A percentile compares a stretch with the other conserved stretches of the same genome.
Conservation (phyloP, 1,140 invertebrate genomes). For the Magallana ariakensis region DNA sequence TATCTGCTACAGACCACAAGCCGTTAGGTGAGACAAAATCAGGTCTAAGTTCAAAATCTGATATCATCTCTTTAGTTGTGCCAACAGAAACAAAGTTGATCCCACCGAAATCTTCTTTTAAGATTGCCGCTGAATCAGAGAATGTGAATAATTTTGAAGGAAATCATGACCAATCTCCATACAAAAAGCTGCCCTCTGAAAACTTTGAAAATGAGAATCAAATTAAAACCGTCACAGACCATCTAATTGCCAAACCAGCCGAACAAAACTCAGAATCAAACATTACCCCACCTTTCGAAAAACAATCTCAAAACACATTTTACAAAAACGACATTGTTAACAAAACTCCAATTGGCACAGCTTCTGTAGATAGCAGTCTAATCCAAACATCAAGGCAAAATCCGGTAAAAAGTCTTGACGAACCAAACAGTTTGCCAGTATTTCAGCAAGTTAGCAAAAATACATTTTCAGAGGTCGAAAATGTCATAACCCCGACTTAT, state of each 20-base stretch:
- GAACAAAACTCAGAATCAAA: background rate
- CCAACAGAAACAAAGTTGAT: background rate
- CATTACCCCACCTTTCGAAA: background rate
- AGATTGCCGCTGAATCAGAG: background rate
- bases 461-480: background rate
- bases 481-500: background rate
- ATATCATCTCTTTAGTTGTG: no score
- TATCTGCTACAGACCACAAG: background rate
- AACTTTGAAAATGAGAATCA: background rate
- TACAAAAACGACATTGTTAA: background rate
- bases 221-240: background rate
- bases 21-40: no score
- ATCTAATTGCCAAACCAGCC: background rate
- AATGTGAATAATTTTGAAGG: background rate
- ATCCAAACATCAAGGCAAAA: background rate
- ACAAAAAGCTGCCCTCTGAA: background rate
- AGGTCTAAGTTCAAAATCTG: no score
- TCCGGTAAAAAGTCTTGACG: background rate
- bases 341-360: background rate
- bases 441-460: background rate
- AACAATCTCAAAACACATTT: conserved; percentile 6
- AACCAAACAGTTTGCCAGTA: background rate
- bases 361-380: background rate
- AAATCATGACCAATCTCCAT: background rate
- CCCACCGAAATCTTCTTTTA: background rate